Evolutionary conservation across 2,797 vertebrate genomes (phyloP).

Genomic region (Cossypha dichroa): DNA sequence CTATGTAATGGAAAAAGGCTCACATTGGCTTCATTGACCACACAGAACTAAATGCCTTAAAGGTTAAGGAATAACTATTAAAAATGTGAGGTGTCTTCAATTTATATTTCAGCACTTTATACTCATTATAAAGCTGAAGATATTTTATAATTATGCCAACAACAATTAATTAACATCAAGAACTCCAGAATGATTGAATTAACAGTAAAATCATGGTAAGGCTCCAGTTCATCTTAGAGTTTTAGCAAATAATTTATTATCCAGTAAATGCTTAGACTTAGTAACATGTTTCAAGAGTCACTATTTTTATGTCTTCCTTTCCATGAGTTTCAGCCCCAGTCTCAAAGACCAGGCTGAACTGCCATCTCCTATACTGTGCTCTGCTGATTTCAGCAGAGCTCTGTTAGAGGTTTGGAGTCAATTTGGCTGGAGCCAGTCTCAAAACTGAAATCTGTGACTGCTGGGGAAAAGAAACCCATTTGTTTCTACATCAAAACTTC

Average conservation of each 20-base stretch:
- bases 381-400: neutral
- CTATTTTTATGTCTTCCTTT: neutral
- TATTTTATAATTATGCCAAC: conserved; percentile 50
- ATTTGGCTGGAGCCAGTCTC: neutral
- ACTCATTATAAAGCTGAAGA: conserved; percentile 17
- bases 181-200: conserved; percentile 56
- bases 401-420: neutral
- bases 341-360: neutral
- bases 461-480: neutral
- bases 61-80: conserved; percentile 47
- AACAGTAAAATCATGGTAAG: conserved; percentile 48
- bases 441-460: neutral
- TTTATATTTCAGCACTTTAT: conserved; percentile 63
- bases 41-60: neutral
- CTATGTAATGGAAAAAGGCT: neutral
- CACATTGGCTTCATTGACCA: neutral
- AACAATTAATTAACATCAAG: conserved; percentile 55
- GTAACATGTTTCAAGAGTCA: neutral
- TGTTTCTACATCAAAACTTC: neutral
- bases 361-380: neutral
- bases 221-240: neutral
- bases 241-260: conserved; percentile 49
- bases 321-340: neutral
- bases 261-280: conserved; percentile 9
- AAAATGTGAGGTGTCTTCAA: conserved; percentile 51